A percentile compares a stretch with the other conserved stretches of the same genome.
These are phyloP conservation scores for Strigamia maritima DNA, from an alignment of 2,888 invertebrate species.

Conservation along the genomic window DNA sequence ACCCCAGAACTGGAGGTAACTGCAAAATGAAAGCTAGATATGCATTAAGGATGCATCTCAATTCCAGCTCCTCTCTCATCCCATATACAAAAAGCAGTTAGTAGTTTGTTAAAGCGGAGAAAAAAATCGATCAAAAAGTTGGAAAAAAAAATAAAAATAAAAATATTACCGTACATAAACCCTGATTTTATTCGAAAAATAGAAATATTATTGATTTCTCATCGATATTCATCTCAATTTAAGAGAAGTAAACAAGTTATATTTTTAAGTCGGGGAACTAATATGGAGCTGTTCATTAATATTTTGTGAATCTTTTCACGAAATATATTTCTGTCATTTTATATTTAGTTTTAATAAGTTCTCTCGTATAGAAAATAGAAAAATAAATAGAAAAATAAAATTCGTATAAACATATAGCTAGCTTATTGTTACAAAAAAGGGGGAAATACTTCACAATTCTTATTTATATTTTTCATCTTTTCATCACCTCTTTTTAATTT, in stretches of 20 bases:
- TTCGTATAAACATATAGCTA: too few relatives aligned
- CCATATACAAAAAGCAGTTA: neutral
- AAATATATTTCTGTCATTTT: too few relatives aligned
- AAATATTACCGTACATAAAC: neutral
- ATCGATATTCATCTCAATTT: neutral
- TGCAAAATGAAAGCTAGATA: conserved; percentile 5
- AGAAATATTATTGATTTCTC: neutral
- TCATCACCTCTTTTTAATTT: neutral
- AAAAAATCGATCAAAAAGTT: neutral
- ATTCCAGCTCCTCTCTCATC: neutral
- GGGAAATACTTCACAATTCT: too few relatives aligned
- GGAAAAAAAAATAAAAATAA: neutral
- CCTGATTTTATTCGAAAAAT: neutral
- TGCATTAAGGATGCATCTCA: conserved; percentile 5
- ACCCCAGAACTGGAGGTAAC: neutral
- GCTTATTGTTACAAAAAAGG: too few relatives aligned
- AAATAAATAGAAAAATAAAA: too few relatives aligned
- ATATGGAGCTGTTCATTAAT: too few relatives aligned
- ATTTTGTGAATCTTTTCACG: too few relatives aligned
- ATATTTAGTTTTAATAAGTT: too few relatives aligned
- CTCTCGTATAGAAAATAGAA: too few relatives aligned
- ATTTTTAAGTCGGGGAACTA: too few relatives aligned
- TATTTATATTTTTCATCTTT: neutral
- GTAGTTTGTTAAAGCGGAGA: neutral
- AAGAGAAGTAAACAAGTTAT: neutral